Evolutionary conservation across 2,888 invertebrate genomes (phyloP).

Genomic region (Erebia ligea): DNA sequence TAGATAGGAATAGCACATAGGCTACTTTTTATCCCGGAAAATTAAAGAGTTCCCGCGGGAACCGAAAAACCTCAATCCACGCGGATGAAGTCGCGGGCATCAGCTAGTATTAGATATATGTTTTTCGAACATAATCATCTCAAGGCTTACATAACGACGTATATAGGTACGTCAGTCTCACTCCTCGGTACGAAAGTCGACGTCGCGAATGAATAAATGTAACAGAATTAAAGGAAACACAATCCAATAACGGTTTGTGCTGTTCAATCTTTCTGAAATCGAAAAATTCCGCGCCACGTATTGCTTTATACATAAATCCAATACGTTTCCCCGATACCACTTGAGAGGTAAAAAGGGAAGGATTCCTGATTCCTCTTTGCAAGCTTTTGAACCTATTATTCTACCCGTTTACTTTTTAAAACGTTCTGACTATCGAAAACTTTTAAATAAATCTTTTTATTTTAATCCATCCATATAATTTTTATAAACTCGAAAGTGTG

Average conservation of each 20-base stretch:
- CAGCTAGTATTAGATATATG: no score
- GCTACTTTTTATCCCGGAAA: no score
- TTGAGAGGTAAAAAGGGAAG: constrained; percentile 10
- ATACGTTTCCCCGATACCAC: constrained; percentile 15
- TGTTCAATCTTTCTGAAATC: constrained; percentile 27
- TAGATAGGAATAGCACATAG: no score
- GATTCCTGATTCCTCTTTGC: constrained; percentile 9
- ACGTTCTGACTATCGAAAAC: not conserved
- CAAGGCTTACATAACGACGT: not conserved
- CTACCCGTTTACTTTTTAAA: not conserved
- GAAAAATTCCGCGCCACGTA: constrained; percentile 21
- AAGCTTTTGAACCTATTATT: constrained; percentile 5
- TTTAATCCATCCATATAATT: not conserved
- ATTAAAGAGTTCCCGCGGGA: no score
- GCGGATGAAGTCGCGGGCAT: no score
- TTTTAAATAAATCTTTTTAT: not conserved
- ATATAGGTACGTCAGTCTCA: constrained; percentile 3
- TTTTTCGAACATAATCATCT: not conserved
- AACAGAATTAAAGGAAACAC: constrained; percentile 32
- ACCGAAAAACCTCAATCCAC: no score
- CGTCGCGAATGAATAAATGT: constrained; percentile 35
- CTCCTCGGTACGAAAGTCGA: not conserved
- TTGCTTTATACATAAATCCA: constrained; percentile 25
- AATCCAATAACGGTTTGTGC: constrained; percentile 34
- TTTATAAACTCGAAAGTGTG: no score